Percentiles rank a stretch among this genome's conserved stretches.
Evolutionary conservation across 2,888 invertebrate genomes (phyloP).

Genomic region (Mesoligia furuncula): DNA sequence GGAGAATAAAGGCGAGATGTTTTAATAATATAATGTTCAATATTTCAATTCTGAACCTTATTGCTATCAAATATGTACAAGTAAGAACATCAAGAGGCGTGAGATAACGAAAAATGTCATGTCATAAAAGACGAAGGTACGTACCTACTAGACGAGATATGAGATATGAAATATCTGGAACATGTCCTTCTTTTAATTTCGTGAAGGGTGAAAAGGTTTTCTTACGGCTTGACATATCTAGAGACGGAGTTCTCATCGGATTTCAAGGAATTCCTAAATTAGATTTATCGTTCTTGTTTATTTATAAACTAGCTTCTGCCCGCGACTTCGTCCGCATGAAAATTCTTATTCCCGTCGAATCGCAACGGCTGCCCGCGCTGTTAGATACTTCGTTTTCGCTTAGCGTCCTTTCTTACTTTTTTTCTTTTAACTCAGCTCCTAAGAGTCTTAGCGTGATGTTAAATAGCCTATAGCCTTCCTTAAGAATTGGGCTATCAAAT

Average conservation of each 20-base stretch:
- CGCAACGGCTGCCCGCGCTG: neutral
- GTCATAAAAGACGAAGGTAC: slow-evolving; percentile 20
- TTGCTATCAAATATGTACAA: neutral
- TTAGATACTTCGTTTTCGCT: too few relatives aligned
- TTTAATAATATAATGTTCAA: neutral
- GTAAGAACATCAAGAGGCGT: neutral
- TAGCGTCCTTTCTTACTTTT: too few relatives aligned
- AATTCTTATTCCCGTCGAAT: neutral
- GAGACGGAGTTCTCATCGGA: neutral
- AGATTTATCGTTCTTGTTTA: neutral
- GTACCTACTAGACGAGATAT: neutral
- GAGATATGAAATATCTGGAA: slow-evolving; percentile 14
- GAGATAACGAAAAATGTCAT: slow-evolving; percentile 22
- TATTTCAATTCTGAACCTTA: neutral
- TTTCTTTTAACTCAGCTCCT: too few relatives aligned
- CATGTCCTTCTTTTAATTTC: slow-evolving; percentile 9
- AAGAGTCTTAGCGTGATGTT: too few relatives aligned
- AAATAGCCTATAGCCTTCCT: too few relatives aligned
- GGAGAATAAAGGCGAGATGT: neutral
- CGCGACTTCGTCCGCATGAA: too few relatives aligned
- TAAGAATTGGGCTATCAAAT: too few relatives aligned
- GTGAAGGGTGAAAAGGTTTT: slow-evolving; percentile 1
- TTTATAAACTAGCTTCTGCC: too few relatives aligned
- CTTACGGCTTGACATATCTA: neutral
- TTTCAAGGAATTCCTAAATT: slow-evolving; percentile 12